Percentiles rank a stretch among this genome's conserved stretches.
These are phyloP conservation scores for Phrynosoma platyrhinos DNA, from an alignment of 2,113 vertebrate species.

Conservation along the genomic window DNA sequence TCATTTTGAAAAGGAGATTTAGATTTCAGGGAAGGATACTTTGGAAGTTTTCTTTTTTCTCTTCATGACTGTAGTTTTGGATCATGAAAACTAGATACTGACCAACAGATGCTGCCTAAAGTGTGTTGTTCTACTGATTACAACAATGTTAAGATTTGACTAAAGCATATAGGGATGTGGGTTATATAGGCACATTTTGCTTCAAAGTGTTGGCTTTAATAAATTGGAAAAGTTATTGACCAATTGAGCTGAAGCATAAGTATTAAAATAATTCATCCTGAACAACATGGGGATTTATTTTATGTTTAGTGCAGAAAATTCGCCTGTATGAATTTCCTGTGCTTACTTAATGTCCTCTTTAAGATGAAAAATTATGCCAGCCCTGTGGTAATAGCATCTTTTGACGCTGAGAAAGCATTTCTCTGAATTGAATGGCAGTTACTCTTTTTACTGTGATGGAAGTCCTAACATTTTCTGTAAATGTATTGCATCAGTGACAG, in stretches of 20 bases:
- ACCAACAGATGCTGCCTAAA: constrained; percentile 47
- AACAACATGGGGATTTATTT: constrained; percentile 75
- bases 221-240: constrained; percentile 72
- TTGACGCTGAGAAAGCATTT: constrained; percentile 75
- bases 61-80: constrained; percentile 13
- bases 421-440: constrained; percentile 71
- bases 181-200: constrained; percentile 56
- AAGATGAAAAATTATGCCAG: constrained; percentile 78
- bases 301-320: constrained; percentile 69
- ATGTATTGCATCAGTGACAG: constrained; percentile 59
- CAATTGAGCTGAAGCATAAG: constrained; percentile 74
- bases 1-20: constrained; percentile 48
- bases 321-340: constrained; percentile 74
- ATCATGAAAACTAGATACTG: constrained; percentile 64
- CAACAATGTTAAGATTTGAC: constrained; percentile 37
- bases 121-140: constrained; percentile 20
- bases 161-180: constrained; percentile 18
- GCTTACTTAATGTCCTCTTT: constrained; percentile 80
- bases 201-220: constrained; percentile 66
- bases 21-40: constrained; percentile 40
- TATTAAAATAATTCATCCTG: constrained; percentile 78
- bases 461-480: constrained; percentile 69
- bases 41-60: constrained; percentile 28
- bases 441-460: constrained; percentile 67
- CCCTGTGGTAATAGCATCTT: constrained; percentile 73